phyloP scores from a whole-genome alignment of 2,797 vertebrate species.

The Cossypha polioptera region DNA sequence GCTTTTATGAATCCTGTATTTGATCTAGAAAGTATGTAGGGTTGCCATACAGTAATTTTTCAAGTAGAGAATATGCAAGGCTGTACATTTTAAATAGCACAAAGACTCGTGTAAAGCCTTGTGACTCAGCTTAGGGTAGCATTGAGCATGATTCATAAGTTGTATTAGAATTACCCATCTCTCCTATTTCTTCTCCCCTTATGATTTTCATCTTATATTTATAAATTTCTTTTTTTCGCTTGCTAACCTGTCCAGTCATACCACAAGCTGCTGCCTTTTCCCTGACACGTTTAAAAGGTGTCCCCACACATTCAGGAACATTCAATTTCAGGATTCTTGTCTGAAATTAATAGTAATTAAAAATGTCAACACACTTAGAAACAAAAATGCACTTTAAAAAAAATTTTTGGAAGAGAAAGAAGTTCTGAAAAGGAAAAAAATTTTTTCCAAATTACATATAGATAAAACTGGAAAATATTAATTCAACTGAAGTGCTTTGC shows the following conservation, averaged over 20 bases:
- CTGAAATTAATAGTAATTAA: neutral
- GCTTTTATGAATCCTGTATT: neutral
- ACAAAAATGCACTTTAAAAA: neutral
- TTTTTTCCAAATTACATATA: neutral
- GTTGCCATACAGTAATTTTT: neutral
- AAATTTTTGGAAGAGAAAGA: neutral
- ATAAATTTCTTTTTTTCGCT: neutral
- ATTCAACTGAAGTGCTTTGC: neutral
- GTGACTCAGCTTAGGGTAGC: neutral
- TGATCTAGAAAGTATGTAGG: neutral
- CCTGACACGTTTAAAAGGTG: neutral
- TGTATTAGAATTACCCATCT: neutral
- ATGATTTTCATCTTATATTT: neutral
- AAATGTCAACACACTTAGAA: accelerated
- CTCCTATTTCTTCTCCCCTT: neutral
- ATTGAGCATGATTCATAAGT: neutral
- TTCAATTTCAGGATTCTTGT: neutral
- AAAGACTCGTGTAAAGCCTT: neutral
- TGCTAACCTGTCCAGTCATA: neutral
- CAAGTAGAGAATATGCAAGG: neutral
- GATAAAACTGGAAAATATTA: neutral
- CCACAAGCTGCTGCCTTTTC: neutral
- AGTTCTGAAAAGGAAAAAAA: neutral
- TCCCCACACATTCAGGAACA: neutral
- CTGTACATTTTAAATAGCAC: neutral